Conservation (phyloP, 2,113 vertebrate genomes). For the Crotophaga sulcirostris region DNA sequence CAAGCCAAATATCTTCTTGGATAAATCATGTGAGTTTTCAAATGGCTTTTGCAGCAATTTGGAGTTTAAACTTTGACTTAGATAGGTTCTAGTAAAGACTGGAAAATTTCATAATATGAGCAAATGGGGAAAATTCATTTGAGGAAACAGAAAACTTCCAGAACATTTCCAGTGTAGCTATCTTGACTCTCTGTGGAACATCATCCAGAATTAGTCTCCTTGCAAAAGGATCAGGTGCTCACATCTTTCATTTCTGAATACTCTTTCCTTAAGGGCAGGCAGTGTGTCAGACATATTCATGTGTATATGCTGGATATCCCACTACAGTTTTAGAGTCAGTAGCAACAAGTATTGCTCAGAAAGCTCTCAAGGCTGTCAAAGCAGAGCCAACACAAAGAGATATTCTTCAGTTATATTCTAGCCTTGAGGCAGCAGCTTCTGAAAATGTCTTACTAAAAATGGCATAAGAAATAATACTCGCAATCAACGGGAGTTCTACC, state of each 20-base stretch:
- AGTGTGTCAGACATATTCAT: not conserved
- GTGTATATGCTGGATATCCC: not conserved
- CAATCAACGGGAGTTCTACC: not conserved
- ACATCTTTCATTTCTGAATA: not conserved
- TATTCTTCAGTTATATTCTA: not conserved
- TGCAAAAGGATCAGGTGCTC: not conserved
- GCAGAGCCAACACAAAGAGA: not conserved
- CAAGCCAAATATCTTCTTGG: not conserved
- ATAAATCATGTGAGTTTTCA: not conserved
- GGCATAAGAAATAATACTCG: not conserved
- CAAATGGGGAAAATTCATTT: not conserved
- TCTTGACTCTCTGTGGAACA: not conserved
- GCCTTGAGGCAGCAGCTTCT: conserved; percentile 20
- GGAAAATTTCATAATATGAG: not conserved
- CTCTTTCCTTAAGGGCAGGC: not conserved
- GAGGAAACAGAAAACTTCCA: not conserved
- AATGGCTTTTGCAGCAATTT: conserved; percentile 16
- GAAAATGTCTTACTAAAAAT: conserved; percentile 32
- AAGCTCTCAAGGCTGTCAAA: conserved; percentile 1
- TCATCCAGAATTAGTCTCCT: not conserved
- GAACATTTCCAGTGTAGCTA: not conserved
- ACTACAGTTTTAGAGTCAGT: not conserved
- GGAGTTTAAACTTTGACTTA: not conserved
- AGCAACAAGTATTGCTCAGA: conserved; percentile 31
- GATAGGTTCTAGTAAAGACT: not conserved